Conservation (phyloP, 2,888 invertebrate species). For the Orchesella flavescens region DNA sequence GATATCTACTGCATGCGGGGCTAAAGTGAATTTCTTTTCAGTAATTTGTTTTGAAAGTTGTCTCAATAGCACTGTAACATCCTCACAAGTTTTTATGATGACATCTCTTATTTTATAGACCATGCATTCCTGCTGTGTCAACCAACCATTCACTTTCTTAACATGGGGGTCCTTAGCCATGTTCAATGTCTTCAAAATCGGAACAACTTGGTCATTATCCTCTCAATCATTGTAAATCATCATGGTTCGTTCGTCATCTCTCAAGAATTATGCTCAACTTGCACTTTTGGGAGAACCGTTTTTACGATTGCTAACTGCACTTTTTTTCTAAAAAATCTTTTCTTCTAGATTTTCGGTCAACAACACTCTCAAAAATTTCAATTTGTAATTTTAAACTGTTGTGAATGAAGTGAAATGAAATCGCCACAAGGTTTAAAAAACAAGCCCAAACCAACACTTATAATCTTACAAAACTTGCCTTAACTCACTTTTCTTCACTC, state of each 20-base stretch:
- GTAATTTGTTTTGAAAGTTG: constrained; percentile 59
- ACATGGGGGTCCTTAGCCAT: not conserved
- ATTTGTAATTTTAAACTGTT: not conserved
- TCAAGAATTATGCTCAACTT: no score
- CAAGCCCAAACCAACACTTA: not conserved
- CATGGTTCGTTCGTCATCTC: no score
- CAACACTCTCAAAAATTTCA: not conserved
- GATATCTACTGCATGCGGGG: no score
- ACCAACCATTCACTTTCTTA: constrained; percentile 1
- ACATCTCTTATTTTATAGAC: not conserved
- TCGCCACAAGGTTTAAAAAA: no score
- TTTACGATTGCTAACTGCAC: not conserved
- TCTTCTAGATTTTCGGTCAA: not conserved
- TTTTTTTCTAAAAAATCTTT: not conserved
- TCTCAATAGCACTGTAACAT: constrained; percentile 19
- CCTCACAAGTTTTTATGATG: not conserved
- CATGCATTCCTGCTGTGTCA: not conserved
- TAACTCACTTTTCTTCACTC: not conserved
- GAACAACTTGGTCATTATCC: not conserved
- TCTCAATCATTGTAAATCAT: not conserved
- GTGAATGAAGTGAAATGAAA: not conserved
- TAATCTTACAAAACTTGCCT: not conserved
- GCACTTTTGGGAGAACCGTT: not conserved
- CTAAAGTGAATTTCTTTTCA: constrained; percentile 8
- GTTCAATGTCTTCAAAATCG: not conserved